These are phyloP conservation scores for Brevimyrus niger DNA, from an alignment of 2,113 vertebrate species.

Conservation along the genomic window DNA sequence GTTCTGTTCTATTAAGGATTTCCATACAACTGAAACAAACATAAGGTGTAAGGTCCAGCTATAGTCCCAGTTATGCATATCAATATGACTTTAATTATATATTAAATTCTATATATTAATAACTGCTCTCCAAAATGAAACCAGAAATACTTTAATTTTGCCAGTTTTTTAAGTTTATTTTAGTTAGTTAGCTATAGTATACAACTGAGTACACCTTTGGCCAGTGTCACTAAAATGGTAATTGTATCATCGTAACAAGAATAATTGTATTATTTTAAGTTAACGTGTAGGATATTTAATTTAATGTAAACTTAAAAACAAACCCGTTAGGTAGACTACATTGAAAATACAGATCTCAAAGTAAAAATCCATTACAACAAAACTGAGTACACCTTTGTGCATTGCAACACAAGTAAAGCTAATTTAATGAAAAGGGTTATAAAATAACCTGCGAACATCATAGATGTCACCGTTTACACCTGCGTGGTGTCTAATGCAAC, in stretches of 20 bases:
- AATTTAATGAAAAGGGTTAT: neutral
- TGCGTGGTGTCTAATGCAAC: too few species aligned
- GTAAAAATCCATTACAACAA: neutral
- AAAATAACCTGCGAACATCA: too few species aligned
- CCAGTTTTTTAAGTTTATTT: neutral
- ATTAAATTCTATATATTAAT: too few species aligned
- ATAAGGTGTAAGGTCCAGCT: neutral
- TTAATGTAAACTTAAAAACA: neutral
- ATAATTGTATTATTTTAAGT: neutral
- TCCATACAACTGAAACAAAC: conserved; percentile 51
- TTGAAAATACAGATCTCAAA: too few species aligned
- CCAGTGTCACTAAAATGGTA: neutral
- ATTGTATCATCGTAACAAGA: neutral
- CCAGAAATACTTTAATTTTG: neutral
- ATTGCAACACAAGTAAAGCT: neutral
- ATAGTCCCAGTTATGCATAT: neutral
- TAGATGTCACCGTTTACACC: too few species aligned
- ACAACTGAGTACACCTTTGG: neutral
- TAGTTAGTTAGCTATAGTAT: neutral
- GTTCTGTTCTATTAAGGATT: conserved; percentile 50
- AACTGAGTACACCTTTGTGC: neutral
- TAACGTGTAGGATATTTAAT: neutral
- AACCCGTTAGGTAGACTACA: too few species aligned
- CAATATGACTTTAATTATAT: neutral
- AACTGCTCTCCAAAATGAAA: neutral